These are phyloP conservation scores for Crossocerus cetratus DNA, from an alignment of 2,888 invertebrate species.

Conservation along the genomic window DNA sequence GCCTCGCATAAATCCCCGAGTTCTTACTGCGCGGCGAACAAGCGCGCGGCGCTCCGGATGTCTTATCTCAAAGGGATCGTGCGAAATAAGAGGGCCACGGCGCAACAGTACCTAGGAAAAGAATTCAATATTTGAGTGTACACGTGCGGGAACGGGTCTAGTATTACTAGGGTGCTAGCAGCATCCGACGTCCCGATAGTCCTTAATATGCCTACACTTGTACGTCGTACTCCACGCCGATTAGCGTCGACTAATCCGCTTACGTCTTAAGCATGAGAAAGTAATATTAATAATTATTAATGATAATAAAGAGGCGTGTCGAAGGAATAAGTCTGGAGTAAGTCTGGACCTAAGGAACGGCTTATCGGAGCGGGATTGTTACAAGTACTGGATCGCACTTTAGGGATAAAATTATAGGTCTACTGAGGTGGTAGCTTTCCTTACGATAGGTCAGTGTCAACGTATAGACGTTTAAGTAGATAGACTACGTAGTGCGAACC, in stretches of 20 bases:
- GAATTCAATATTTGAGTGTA: not conserved
- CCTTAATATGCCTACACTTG: conserved; percentile 4
- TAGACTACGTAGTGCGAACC: not conserved
- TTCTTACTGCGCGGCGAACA: not conserved
- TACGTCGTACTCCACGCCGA: conserved; percentile 11
- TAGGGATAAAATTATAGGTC: too few relatives aligned
- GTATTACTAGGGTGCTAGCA: conserved; percentile 1
- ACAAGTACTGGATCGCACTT: too few relatives aligned
- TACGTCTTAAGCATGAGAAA: conserved; percentile 13
- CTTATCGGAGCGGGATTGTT: too few relatives aligned
- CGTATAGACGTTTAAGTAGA: conserved; percentile 16
- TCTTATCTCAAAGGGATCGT: not conserved
- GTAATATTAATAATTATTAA: conserved; percentile 4
- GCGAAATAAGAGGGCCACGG: too few relatives aligned
- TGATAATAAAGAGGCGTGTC: conserved; percentile 10
- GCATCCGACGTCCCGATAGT: not conserved
- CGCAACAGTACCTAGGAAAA: not conserved
- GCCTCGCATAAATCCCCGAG: not conserved
- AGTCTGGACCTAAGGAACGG: too few relatives aligned
- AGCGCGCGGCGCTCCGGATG: not conserved
- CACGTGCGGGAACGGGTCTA: not conserved
- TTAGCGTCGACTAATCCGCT: conserved; percentile 19
- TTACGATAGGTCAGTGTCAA: too few relatives aligned
- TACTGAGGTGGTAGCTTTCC: too few relatives aligned
- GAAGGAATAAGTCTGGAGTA: too few relatives aligned